A percentile compares a stretch with the other conserved stretches of the same genome.
These are phyloP conservation scores for Prietella phreatophila DNA, from an alignment of 2,113 vertebrate genomes.

Conservation along the genomic window DNA sequence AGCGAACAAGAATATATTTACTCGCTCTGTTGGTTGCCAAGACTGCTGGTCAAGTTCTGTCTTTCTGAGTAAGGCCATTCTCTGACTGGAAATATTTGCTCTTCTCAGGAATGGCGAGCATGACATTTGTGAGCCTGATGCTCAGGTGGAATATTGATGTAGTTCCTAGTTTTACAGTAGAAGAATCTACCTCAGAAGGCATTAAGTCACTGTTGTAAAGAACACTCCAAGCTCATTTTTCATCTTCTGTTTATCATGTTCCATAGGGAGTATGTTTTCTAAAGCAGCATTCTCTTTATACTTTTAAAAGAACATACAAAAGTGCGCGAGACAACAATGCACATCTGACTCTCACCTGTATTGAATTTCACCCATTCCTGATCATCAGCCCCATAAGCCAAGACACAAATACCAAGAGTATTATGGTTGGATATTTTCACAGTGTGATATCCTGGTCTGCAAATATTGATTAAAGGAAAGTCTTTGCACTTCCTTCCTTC, in stretches of 20 bases:
- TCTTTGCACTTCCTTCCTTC: not conserved
- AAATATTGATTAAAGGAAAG: not conserved
- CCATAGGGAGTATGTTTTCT: not conserved
- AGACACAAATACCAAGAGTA: not conserved
- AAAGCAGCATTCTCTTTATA: slow-evolving; percentile 22
- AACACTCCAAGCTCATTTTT: not conserved
- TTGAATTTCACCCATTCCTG: slow-evolving; percentile 23
- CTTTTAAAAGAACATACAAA: slow-evolving; percentile 16
- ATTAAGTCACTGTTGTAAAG: not conserved
- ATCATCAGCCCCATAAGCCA: not conserved
- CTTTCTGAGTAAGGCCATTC: slow-evolving; percentile 3
- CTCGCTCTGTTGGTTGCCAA: slow-evolving; percentile 1
- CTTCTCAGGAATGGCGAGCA: not conserved
- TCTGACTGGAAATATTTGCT: not conserved
- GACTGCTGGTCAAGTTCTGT: not conserved
- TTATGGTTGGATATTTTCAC: not conserved
- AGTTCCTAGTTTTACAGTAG: not conserved
- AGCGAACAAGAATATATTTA: slow-evolving; percentile 3
- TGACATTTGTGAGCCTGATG: not conserved
- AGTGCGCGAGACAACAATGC: not conserved
- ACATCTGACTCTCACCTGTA: slow-evolving; percentile 30
- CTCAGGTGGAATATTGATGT: not conserved
- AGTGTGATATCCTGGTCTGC: not conserved
- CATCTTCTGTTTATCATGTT: not conserved
- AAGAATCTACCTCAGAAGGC: not conserved